Evolutionary conservation across 2,888 invertebrate species (phyloP).

Genomic region (Rotaria magnacalcarata): DNA sequence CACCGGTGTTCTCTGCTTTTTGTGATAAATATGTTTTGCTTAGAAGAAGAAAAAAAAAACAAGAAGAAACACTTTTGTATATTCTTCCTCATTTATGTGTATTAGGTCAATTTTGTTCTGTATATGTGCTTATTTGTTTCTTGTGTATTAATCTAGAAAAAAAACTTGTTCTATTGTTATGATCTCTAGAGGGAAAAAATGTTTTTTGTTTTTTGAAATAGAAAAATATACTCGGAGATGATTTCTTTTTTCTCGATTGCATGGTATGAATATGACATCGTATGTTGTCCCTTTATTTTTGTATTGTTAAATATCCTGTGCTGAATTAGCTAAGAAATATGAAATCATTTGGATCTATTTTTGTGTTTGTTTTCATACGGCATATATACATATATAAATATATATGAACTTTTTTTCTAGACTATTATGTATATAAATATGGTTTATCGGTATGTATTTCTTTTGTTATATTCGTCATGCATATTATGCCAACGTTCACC

Average conservation of each 20-base stretch:
- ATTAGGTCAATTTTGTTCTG: conserved; percentile 18
- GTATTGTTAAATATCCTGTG: background rate
- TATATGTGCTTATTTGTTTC: conserved; percentile 6
- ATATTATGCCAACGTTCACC: background rate
- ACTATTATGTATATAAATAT: background rate
- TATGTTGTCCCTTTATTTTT: background rate
- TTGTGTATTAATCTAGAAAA: conserved; percentile 8
- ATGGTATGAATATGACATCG: background rate
- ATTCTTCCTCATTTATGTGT: conserved; percentile 4
- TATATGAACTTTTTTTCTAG: background rate
- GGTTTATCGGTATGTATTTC: background rate
- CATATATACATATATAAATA: background rate
- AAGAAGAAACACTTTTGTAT: conserved; percentile 17
- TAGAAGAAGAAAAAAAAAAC: background rate
- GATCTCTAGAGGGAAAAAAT: background rate
- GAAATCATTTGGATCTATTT: background rate
- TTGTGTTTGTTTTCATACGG: background rate
- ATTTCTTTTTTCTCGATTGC: background rate
- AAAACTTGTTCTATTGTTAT: background rate
- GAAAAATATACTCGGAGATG: background rate
- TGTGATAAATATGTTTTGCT: background rate
- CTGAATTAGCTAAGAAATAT: background rate
- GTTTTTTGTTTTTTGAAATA: background rate
- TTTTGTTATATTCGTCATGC: background rate
- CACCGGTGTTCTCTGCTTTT: conserved; percentile 36